phyloP scores from a whole-genome alignment of 2,888 invertebrate species.

The Oxytorus armatus region DNA sequence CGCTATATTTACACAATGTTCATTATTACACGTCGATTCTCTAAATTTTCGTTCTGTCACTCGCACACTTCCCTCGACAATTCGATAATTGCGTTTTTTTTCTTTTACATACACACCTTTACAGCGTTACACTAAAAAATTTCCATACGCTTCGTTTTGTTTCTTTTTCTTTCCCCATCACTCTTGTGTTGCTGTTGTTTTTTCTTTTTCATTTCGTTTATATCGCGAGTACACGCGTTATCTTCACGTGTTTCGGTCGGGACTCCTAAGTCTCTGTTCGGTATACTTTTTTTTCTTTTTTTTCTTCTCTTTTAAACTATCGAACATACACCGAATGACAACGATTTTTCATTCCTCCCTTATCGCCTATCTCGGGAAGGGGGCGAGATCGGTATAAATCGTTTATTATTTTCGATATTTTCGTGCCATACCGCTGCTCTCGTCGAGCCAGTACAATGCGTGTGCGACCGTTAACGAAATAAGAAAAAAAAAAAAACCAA shows the following conservation, averaged over 20 bases:
- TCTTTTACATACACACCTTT: conserved; percentile 29
- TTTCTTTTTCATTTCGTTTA: no score
- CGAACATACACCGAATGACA: conserved; percentile 61
- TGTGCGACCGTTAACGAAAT: conserved; percentile 6
- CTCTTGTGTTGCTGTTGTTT: no score
- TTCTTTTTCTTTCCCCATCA: not conserved
- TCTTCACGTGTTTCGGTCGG: not conserved
- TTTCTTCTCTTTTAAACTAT: conserved; percentile 28
- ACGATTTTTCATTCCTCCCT: conserved; percentile 34
- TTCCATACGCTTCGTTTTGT: conserved; percentile 33
- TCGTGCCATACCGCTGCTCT: conserved; percentile 66
- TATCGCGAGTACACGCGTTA: not conserved
- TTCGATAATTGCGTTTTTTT: conserved; percentile 45
- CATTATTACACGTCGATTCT: conserved; percentile 52
- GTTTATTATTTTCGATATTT: conserved; percentile 61
- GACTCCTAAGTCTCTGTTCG: conserved; percentile 42
- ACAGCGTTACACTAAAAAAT: conserved; percentile 13
- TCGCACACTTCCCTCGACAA: conserved; percentile 25
- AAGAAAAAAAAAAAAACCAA: no score
- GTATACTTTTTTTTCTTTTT: conserved; percentile 22
- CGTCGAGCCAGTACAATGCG: conserved; percentile 49
- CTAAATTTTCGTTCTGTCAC: conserved; percentile 29
- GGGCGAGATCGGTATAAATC: conserved; percentile 57
- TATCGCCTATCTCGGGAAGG: conserved; percentile 53
- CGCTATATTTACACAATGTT: conserved; percentile 65